Base-by-base conservation (phyloP, 2,888 invertebrate genomes). In the Meiosimyza decipiens region DNA sequence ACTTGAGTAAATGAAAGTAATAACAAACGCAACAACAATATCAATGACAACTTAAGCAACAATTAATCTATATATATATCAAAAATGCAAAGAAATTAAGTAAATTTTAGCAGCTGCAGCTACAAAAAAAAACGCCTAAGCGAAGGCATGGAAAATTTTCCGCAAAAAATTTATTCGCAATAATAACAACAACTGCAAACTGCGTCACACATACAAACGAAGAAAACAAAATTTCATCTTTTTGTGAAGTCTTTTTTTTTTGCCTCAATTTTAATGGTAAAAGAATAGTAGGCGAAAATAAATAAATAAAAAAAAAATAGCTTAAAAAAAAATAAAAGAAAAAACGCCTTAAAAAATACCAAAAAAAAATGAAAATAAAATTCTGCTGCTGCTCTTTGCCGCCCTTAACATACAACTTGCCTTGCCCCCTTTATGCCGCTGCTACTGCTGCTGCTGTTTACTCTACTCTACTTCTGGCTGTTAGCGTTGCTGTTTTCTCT, bases 11-110 rank as follows among this genome's bases (percentile, higher is more conserved):
- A 47, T 28, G 11, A 51, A 65, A 69, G 73, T 73, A 59, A 69
- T 16, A 71, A 54, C 74, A 73, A 64, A 73, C 72, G 76, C 77
- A 76, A 71, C 72, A 72, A 73, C 78, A 79, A 71, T 54, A 64
- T 57, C 57, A 62, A 69, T 49, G n/a, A 60, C 55, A 28, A 60
- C 7, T 28, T 2, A 60, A 9, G 22, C 60, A 16, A 28, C 16
- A 22, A 22, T 33, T 60, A 18, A 60, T 15, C 15, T 18, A 15
- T 11, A 60, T 7, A 7, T 18, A 22, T 22, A 13, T 5, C 11
- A 3, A 16, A 60, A 16, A 60, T 16, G 28, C 16, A 11, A 16
- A 28, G 28, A 28, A 28, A 28, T 28, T 28, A 28, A 28, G 3
- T 28, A 28, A 22, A 16, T 22, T 18, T 18, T 33, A 60, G 28